Evolutionary conservation across 2,797 vertebrate genomes (phyloP), one percentile per base, ranked within the genome.

Genomic region (Iguana delicatissima): DNA sequence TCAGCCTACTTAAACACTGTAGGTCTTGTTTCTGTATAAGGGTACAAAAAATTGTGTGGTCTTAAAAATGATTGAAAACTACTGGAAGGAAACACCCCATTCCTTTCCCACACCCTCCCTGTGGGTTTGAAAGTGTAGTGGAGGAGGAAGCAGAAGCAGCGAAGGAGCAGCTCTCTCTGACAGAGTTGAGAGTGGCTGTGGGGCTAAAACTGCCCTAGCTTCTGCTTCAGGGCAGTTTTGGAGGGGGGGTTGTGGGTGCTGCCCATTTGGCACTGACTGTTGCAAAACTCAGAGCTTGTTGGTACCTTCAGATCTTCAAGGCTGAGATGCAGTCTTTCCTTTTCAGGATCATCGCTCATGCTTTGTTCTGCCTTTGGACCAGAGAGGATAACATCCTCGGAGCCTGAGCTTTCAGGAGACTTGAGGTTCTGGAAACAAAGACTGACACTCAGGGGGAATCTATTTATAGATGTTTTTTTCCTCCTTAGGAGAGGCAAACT

Each of bases 291-390:
- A 38, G 3, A 20, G 55, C 7, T 29, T 1, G 29, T 26, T 6
- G 96, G 97, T 92, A 98, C 98, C 97, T 98, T 98, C 55, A 98
- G 97, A 92, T 98, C 98, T 92, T 98, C 96, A 6, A 98, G 96
- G 94, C 97, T 98, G 87, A 98, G 96, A 24, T 98, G 96, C 29
- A 98, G 96, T 90, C 97, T 97, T 92, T 98, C 97, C 42, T 91
- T 97, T 93, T 95, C 95, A 12, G 90, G 96, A 55, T 92, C 89
- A 62, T 96, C 93, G 0, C 94, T 91, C 8, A 93, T 89, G 46
- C 93, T 95, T 64, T 89, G 93, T 38, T 94, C 96, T 0, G 95
- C 0, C 1, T 89, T 87, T 83, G 81, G 87, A 84, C 82, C 85
- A 55, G 90, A 93, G 83, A 89, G 77, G 52, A 80, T 88, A 85